Conservation (phyloP, 2,797 vertebrate genomes). For the Miopithecus talapoin region DNA sequence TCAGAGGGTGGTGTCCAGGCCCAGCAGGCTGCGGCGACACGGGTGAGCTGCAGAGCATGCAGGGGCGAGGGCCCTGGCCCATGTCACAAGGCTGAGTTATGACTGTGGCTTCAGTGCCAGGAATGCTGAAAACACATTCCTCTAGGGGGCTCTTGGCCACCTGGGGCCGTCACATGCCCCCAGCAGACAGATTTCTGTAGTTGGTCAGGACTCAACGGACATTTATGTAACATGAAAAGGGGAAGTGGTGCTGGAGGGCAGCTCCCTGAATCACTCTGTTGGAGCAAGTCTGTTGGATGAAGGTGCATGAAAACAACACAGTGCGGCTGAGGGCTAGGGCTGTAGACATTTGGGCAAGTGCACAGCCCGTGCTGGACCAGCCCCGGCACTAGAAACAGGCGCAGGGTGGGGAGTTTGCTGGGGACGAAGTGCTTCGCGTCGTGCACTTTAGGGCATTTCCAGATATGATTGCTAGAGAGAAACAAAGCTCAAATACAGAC, state of each 20-base stretch:
- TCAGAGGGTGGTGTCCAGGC: rapidly evolving
- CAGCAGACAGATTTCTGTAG: not conserved
- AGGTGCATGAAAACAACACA: not conserved
- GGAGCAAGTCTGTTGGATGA: no score
- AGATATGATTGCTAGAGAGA: not conserved
- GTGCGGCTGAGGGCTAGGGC: no score
- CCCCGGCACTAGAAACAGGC: rapidly evolving
- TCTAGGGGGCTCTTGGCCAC: rapidly evolving
- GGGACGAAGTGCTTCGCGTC: rapidly evolving
- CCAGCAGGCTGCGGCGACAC: rapidly evolving
- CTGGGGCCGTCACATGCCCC: not conserved
- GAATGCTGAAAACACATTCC: not conserved
- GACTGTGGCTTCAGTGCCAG: rapidly evolving
- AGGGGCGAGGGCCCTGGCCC: rapidly evolving
- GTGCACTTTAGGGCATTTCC: rapidly evolving
- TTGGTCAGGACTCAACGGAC: rapidly evolving
- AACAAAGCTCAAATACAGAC: not conserved
- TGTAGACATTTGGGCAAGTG: not conserved
- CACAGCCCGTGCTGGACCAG: rapidly evolving
- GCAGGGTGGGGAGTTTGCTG: rapidly evolving
- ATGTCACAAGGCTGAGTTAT: rapidly evolving
- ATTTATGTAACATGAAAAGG: not conserved
- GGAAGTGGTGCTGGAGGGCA: not conserved
- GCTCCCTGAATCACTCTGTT: rapidly evolving
- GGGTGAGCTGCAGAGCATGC: not conserved